Conservation (phyloP, 2,797 vertebrate species). For the Sebastes trivittatus region DNA sequence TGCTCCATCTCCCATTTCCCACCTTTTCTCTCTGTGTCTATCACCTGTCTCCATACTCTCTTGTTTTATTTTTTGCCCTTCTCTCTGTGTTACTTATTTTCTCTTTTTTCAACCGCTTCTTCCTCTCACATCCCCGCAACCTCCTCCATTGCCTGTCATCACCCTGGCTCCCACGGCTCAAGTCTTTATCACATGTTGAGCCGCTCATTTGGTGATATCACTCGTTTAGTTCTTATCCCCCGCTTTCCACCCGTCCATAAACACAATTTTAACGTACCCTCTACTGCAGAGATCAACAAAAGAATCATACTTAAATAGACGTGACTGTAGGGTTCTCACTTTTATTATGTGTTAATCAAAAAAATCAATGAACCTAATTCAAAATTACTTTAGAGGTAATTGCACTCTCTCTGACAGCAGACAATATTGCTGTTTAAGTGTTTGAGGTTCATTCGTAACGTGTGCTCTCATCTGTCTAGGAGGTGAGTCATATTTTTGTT, state of each 20-base stretch:
- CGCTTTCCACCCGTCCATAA: background rate
- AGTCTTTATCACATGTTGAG: constrained; percentile 9
- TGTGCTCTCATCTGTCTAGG: background rate
- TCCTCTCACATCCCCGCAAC: background rate
- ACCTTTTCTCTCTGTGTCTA: constrained; percentile 8
- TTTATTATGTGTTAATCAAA: background rate
- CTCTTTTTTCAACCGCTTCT: background rate
- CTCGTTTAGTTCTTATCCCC: background rate
- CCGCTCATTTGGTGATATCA: background rate
- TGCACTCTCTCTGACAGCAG: background rate
- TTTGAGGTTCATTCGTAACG: background rate
- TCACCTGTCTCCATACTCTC: constrained; percentile 14
- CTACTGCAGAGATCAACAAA: background rate
- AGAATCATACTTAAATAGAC: background rate
- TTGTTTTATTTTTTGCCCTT: background rate
- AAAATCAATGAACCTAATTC: background rate
- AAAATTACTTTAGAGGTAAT: background rate
- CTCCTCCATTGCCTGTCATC: constrained; percentile 5
- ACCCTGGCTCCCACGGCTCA: background rate
- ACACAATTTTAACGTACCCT: background rate
- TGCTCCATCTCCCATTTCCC: constrained; percentile 11
- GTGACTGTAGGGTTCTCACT: background rate
- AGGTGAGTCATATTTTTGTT: constrained; percentile 22
- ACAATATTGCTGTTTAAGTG: background rate
- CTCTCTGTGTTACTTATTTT: background rate